Conservation (phyloP, 2,113 vertebrate species). For the Forbesichthys papilliferus region DNA sequence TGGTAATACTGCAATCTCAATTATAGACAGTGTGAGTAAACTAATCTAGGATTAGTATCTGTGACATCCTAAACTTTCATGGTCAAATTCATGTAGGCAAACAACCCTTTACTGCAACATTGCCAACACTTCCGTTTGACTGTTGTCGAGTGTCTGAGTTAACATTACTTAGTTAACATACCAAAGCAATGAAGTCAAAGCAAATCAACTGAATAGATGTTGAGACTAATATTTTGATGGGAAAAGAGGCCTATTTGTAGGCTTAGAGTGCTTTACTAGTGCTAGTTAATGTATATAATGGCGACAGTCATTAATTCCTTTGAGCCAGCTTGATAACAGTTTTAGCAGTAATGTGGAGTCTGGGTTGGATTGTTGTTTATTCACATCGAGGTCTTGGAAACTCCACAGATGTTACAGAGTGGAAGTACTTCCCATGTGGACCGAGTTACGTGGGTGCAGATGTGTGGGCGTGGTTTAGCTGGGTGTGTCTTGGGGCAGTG, state of each 20-base stretch:
- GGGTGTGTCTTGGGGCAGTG: no score
- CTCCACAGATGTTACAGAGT: no score
- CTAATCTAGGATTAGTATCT: no score
- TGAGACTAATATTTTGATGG: conserved; percentile 58
- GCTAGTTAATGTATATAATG: neutral
- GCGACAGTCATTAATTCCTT: neutral
- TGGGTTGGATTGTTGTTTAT: no score
- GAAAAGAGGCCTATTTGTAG: conserved; percentile 66
- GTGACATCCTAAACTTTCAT: no score
- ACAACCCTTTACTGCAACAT: neutral
- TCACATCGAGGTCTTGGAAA: no score
- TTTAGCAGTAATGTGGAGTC: neutral
- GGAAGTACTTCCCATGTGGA: no score
- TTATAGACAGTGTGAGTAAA: no score
- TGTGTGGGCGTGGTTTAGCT: no score
- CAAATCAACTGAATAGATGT: conserved; percentile 48
- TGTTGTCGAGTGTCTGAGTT: neutral
- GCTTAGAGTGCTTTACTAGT: conserved; percentile 3
- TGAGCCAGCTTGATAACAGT: neutral
- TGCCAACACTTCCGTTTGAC: conserved; percentile 6
- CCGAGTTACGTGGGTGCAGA: no score
- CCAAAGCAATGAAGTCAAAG: conserved; percentile 26
- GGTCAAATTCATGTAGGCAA: no score
- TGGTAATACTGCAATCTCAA: no score
- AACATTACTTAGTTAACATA: neutral